Conservation (phyloP, 2,888 invertebrate species). For the Drosophila trichaetosa region DNA sequence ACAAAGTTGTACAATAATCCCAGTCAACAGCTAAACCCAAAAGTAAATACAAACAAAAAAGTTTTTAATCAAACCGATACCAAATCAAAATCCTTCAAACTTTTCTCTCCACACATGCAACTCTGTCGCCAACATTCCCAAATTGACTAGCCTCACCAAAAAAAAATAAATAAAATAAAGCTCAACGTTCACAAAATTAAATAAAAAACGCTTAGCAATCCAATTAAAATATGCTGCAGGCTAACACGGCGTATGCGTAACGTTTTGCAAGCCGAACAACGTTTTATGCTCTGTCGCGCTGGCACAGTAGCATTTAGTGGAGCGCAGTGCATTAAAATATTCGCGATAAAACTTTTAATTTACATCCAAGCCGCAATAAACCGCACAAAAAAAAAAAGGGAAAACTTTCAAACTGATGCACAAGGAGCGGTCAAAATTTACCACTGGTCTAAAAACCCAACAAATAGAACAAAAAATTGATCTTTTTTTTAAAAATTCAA, state of each 20-base stretch:
- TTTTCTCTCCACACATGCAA: constrained; percentile 20
- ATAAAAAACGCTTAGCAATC: constrained; percentile 37
- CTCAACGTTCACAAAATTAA: neutral
- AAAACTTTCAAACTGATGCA: neutral
- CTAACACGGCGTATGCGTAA: constrained; percentile 71
- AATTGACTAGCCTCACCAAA: constrained; percentile 17
- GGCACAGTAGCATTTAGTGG: constrained; percentile 41
- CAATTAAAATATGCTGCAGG: constrained; percentile 72
- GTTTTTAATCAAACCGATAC: constrained; percentile 71
- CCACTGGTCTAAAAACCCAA: constrained; percentile 22
- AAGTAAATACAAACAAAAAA: constrained; percentile 62
- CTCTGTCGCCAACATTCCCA: constrained; percentile 14
- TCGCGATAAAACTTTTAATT: constrained; percentile 55
- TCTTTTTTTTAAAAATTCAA: constrained; percentile 10
- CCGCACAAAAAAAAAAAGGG: neutral
- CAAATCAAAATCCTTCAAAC: constrained; percentile 65
- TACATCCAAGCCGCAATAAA: constrained; percentile 30
- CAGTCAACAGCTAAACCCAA: constrained; percentile 53
- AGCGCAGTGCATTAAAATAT: constrained; percentile 60
- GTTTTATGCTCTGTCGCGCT: constrained; percentile 39
- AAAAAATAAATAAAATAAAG: neutral
- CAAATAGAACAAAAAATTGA: constrained; percentile 16
- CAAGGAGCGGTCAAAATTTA: constrained; percentile 26
- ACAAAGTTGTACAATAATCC: constrained; percentile 63
- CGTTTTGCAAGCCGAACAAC: constrained; percentile 49